phyloP scores from a whole-genome alignment of 2,113 vertebrate species.

The Rallus limicola region DNA sequence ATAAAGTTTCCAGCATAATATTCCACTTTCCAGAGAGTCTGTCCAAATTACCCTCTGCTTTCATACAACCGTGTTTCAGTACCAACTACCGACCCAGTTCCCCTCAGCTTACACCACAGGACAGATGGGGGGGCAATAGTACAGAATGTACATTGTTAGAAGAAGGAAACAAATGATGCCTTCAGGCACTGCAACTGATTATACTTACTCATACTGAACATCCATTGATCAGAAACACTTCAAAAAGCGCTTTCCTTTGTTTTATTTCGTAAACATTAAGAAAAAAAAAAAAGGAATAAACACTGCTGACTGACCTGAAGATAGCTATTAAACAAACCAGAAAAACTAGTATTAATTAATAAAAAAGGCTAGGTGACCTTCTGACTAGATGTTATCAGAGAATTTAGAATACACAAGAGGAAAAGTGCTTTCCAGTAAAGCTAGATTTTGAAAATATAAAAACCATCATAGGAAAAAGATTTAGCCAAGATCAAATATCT shows the following conservation, averaged over 20 bases:
- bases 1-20: neutral
- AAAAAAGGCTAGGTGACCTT: neutral
- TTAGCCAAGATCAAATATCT: neutral
- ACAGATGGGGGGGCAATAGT: neutral
- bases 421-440: neutral
- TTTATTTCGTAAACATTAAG: neutral
- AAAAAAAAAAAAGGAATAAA: neutral
- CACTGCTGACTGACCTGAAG: neutral
- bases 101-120: neutral
- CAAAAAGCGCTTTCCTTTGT: neutral
- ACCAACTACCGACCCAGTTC: neutral
- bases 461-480: rapidly evolving
- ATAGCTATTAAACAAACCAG: neutral
- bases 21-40: neutral
- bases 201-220: neutral
- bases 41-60: neutral
- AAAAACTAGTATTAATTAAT: neutral
- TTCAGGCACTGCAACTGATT: neutral
- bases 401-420: neutral
- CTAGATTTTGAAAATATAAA: neutral
- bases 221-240: neutral
- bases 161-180: neutral
- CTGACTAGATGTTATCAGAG: neutral
- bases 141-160: neutral
- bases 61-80: neutral